These are phyloP conservation scores for Protaetia brevitarsis DNA, from an alignment of 1,140 invertebrate genomes.

Conservation along the genomic window DNA sequence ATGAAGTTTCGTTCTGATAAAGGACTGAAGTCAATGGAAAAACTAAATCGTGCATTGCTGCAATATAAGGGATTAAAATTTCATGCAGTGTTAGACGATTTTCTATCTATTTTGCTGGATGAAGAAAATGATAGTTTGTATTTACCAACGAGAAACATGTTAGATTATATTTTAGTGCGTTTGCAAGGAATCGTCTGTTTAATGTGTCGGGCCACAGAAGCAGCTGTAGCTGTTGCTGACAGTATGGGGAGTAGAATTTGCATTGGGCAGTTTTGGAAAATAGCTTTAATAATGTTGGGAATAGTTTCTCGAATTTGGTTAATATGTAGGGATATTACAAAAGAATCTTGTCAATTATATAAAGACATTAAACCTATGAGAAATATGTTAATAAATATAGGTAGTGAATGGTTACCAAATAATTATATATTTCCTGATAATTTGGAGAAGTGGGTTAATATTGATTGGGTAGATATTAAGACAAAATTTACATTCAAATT, in stretches of 20 bases:
- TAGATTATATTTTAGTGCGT: conserved; percentile 52
- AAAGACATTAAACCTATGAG: conserved; percentile 46
- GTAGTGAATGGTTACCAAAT: conserved; percentile 49
- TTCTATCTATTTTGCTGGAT: conserved; percentile 36
- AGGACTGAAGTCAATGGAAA: conserved; percentile 53
- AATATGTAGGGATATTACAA: conserved; percentile 46
- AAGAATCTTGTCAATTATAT: conserved; percentile 51
- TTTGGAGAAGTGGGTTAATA: conserved; percentile 50
- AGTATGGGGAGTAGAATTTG: conserved; percentile 47
- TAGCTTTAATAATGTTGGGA: conserved; percentile 48
- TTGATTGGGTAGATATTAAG: conserved; percentile 47
- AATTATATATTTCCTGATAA: conserved; percentile 47
- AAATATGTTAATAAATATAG: conserved; percentile 44
- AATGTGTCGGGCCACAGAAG: conserved; percentile 47
- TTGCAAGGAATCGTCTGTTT: conserved; percentile 53
- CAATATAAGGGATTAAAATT: conserved; percentile 50
- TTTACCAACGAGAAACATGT: conserved; percentile 53
- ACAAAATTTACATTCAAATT: not conserved
- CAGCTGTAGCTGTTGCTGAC: conserved; percentile 40
- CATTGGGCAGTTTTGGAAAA: conserved; percentile 52
- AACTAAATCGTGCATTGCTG: conserved; percentile 50
- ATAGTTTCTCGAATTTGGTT: conserved; percentile 51
- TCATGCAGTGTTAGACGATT: conserved; percentile 38
- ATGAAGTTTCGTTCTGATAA: conserved; percentile 54
- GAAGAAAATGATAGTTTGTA: conserved; percentile 33